Base-by-base conservation (phyloP, 2,888 invertebrate genomes). In the Drosophila fungiperda region DNA sequence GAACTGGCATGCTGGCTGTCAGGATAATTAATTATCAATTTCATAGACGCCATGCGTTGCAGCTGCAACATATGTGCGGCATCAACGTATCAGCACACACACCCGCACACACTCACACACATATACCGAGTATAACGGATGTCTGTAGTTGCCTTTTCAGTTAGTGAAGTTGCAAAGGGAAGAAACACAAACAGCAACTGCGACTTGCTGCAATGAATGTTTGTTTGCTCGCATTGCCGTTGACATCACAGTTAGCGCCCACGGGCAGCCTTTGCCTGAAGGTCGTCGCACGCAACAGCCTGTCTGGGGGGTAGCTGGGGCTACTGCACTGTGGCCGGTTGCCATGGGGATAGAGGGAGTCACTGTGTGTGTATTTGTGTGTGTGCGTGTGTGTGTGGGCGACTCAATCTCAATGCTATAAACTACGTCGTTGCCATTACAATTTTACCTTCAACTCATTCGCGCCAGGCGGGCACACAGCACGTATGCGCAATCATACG, bases 1-100 rank as follows among this genome's bases (percentile, higher is more conserved):
- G 67, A 59, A 38, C 40, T 57, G 49, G 32, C 42, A 38, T 8
- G 20, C 52, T 42, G 50, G 42, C 62, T 55, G 72, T 61, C 81
- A 76, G 91, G 82, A 89, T 90, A 86, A 91, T 91, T 90, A 87
- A 90, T 90, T 91, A 91, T 90, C 86, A 82, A 84, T 89, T 89
- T 89, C 73, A 83, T 83, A 76, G 78, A 64, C 59, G 63, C 65
- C 72, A 68, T 49, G 67, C 63, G 57, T 58, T 63, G 64, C 76
- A 67, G 60, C 64, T 69, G 62, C 58, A 52, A 58, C 58, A 68
- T 55, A 60, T 59, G 61, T 62, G 59, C 54, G 52, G 23, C 45
- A 59, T 33, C 58, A 61, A 71, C 55, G 55, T 57, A 71, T 57
- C 35, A 36, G 29, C 45, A 66, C 66, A 63, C 55, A 66, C 55